A percentile compares a stretch with the other conserved stretches of the same genome.
Evolutionary conservation across 2,113 vertebrate species (phyloP).

Genomic region (Amphiprion ocellaris): DNA sequence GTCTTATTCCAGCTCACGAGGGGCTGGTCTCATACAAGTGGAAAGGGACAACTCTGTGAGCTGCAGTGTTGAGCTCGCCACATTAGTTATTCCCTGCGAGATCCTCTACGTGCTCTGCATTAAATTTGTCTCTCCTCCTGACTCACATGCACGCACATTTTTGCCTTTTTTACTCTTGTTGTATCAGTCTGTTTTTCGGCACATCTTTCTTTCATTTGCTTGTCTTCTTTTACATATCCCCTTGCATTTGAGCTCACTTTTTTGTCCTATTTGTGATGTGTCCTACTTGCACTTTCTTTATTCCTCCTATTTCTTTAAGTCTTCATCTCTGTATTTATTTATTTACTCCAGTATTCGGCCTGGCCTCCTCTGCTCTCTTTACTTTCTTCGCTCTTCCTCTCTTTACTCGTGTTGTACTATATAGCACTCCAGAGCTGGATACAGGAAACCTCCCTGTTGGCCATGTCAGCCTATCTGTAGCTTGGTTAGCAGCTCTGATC

Average conservation of each 20-base stretch:
- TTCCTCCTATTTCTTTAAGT: background rate
- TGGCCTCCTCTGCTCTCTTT: background rate
- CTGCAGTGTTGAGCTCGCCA: conserved; percentile 43
- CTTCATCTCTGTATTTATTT: background rate
- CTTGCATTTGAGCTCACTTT: background rate
- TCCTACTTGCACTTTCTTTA: background rate
- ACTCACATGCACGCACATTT: background rate
- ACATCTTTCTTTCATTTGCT: conserved; percentile 14
- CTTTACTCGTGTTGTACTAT: background rate
- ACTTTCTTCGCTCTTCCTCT: background rate
- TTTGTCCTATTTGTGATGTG: background rate
- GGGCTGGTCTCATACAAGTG: conserved; percentile 50
- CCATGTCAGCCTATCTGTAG: conserved; percentile 32
- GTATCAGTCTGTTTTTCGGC: background rate
- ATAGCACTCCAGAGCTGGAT: conserved; percentile 5
- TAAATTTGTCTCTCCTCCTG: conserved; percentile 21
- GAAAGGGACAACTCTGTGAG: conserved; percentile 57
- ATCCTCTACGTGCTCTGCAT: conserved; percentile 57
- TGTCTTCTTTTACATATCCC: background rate
- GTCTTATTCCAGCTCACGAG: conserved; percentile 54
- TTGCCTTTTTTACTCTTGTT: background rate
- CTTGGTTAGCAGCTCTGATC: conserved; percentile 49
- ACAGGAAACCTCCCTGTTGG: conserved; percentile 25
- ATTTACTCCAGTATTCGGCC: background rate
- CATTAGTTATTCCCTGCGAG: conserved; percentile 60